Conservation (phyloP, 2,113 vertebrate species). For the Pseudonaja textilis region DNA sequence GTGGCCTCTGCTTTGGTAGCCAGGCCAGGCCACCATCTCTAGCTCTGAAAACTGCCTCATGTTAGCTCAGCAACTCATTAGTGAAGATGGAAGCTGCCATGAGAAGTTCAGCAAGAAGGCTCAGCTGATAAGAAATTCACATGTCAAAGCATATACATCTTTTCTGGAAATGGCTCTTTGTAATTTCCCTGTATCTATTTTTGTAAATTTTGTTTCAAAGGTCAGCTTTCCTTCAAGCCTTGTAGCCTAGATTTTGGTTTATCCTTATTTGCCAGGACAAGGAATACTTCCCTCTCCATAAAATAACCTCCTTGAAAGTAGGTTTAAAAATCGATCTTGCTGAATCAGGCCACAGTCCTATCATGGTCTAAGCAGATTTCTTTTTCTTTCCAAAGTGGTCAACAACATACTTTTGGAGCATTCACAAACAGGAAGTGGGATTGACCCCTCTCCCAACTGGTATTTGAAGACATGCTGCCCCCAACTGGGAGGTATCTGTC, state of each 20-base stretch:
- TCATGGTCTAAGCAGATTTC: not conserved
- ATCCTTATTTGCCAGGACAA: not conserved
- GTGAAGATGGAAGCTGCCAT: not conserved
- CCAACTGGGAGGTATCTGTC: not conserved
- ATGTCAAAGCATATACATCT: not conserved
- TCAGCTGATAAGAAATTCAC: not conserved
- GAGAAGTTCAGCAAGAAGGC: not conserved
- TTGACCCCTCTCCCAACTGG: not conserved
- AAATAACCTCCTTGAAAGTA: not conserved
- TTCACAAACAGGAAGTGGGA: not conserved
- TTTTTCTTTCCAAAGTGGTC: not conserved
- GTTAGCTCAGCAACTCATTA: not conserved
- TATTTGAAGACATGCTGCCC: not conserved
- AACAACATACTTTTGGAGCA: not conserved
- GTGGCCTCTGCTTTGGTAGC: not conserved
- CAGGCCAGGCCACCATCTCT: not conserved
- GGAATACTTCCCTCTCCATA: not conserved
- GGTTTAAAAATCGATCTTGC: not conserved
- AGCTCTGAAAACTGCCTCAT: too few relatives aligned
- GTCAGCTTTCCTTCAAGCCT: not conserved
- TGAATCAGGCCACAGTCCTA: not conserved
- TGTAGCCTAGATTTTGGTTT: not conserved
- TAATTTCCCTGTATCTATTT: not conserved
- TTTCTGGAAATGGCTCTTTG: not conserved
- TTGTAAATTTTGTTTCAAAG: not conserved